Conservation (phyloP, 2,888 invertebrate species). For the Stictocephala bisonia region DNA sequence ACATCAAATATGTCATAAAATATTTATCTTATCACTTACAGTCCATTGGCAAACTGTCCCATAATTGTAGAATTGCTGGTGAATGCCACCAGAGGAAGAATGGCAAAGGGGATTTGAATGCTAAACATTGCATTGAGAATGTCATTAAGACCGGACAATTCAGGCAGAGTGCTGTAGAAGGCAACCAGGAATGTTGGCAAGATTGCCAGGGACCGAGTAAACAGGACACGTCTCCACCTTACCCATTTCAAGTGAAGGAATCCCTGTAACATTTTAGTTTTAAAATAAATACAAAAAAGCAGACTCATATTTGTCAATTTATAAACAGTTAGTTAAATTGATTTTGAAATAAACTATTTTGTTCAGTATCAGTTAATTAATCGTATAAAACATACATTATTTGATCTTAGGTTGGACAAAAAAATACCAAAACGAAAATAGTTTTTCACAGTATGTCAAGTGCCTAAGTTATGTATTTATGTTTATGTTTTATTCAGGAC, state of each 20-base stretch:
- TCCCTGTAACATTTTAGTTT: constrained; percentile 69
- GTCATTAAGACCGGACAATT: constrained; percentile 86
- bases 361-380: too few species aligned
- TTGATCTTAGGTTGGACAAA: too few species aligned
- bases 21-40: constrained; percentile 68
- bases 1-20: too few species aligned
- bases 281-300: too few species aligned
- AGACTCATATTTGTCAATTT: too few species aligned
- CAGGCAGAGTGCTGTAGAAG: constrained; percentile 73
- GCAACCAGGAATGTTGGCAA: constrained; percentile 77
- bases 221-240: constrained; percentile 85
- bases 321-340: too few species aligned
- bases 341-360: too few species aligned
- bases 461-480: too few species aligned
- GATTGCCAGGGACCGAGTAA: constrained; percentile 88
- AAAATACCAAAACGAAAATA: too few species aligned
- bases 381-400: too few species aligned
- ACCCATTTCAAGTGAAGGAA: constrained; percentile 87
- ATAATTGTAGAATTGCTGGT: constrained; percentile 82
- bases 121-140: constrained; percentile 88
- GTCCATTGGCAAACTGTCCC: constrained; percentile 86
- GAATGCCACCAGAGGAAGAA: constrained; percentile 87
- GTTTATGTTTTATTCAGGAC: too few species aligned
- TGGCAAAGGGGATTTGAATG: constrained; percentile 87
- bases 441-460: too few species aligned